Conservation (phyloP, 2,888 invertebrate genomes). For the Hecatera dysodea region DNA sequence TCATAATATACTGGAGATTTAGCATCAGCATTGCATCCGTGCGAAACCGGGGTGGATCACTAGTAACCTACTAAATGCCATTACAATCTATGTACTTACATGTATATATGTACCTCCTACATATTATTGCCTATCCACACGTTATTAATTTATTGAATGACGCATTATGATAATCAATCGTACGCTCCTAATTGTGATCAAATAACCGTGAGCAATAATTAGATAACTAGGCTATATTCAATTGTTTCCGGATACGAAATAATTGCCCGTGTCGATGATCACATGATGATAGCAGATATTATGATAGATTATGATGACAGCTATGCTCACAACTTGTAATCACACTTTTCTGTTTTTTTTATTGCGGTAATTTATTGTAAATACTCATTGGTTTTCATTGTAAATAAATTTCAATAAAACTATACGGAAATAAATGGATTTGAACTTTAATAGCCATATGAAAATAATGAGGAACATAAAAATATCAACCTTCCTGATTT, state of each 20-base stretch:
- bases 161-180: conserved; percentile 59
- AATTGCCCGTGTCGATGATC: not conserved
- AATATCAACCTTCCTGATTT: no score
- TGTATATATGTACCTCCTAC: not conserved
- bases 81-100: not conserved
- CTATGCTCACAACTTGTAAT: not conserved
- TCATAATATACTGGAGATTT: no score
- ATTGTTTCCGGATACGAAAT: conserved; percentile 32
- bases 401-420: no score
- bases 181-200: conserved; percentile 55
- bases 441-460: no score
- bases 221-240: conserved; percentile 41
- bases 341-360: no score
- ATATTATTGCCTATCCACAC: conserved; percentile 25
- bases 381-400: no score
- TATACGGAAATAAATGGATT: no score
- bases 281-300: not conserved
- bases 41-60: no score
- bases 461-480: no score
- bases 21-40: no score
- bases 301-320: not conserved
- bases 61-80: not conserved
- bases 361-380: not conserved
- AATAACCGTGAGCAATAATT: conserved; percentile 59
- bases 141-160: conserved; percentile 56